Percentiles rank a stretch among this genome's conserved stretches.
These are phyloP conservation scores for Recurvirostra avosetta DNA, from an alignment of 2,113 vertebrate genomes.

Conservation along the genomic window DNA sequence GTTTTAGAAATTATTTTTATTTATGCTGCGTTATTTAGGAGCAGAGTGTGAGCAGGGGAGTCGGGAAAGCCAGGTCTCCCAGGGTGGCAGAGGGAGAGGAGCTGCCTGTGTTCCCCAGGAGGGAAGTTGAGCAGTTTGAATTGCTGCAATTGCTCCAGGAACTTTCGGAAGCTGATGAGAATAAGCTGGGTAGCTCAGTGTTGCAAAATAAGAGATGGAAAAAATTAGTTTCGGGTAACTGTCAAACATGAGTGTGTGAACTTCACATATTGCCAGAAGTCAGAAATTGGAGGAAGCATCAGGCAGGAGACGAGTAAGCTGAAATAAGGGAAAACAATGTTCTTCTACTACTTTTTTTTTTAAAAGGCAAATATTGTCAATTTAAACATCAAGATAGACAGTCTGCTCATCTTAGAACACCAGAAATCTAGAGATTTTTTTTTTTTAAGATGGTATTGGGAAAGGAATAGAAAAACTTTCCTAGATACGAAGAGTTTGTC, in stretches of 20 bases:
- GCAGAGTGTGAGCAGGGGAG: too few species aligned
- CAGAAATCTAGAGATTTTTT: neutral
- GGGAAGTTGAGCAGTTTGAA: neutral
- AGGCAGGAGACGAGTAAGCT: neutral
- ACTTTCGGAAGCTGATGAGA: neutral
- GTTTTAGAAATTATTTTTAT: neutral
- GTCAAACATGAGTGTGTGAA: neutral
- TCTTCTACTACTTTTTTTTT: neutral
- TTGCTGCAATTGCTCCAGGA: neutral
- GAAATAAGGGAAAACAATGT: neutral
- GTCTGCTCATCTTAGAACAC: neutral
- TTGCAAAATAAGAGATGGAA: neutral
- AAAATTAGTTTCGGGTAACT: neutral
- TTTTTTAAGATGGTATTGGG: neutral
- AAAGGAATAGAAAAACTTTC: neutral
- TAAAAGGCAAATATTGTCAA: neutral
- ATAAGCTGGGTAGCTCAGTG: neutral
- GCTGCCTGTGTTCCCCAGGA: neutral
- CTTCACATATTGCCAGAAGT: neutral
- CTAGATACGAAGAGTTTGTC: neutral
- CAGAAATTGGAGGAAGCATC: neutral
- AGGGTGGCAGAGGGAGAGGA: neutral
- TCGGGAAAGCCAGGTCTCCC: neutral
- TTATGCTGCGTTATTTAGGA: neutral
- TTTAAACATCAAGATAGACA: neutral